A percentile compares a stretch with the other conserved stretches of the same genome.
phyloP scores from a whole-genome alignment of 2,113 vertebrate genomes.

The Neolamprologus toae region DNA sequence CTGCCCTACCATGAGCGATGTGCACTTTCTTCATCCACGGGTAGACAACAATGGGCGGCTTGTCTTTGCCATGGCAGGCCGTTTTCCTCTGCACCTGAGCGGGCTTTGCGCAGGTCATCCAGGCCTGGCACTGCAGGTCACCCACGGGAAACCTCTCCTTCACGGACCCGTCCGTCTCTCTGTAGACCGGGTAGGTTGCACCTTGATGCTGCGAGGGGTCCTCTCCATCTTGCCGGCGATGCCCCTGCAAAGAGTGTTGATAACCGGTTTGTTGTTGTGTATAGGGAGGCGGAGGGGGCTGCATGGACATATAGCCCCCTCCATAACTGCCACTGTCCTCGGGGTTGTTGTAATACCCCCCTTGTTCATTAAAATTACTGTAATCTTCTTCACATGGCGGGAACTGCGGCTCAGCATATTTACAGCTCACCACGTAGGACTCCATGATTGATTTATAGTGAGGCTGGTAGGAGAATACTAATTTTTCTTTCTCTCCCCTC shows the following conservation, averaged over 20 bases:
- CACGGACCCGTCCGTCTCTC: neutral
- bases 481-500: constrained; percentile 71
- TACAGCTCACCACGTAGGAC: constrained; percentile 71
- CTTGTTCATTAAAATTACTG: constrained; percentile 68
- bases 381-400: constrained; percentile 71
- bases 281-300: constrained; percentile 53
- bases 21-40: constrained; percentile 72
- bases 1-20: constrained; percentile 50
- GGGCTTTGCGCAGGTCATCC: constrained; percentile 54
- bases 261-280: constrained; percentile 58
- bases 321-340: constrained; percentile 59
- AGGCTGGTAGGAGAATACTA: constrained; percentile 68
- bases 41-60: constrained; percentile 63
- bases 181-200: constrained; percentile 27
- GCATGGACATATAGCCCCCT: constrained; percentile 41
- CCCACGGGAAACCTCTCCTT: constrained; percentile 32
- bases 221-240: constrained; percentile 49
- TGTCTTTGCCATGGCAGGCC: constrained; percentile 50
- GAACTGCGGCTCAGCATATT: constrained; percentile 72
- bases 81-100: constrained; percentile 62
- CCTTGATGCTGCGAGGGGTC: constrained; percentile 11
- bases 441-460: constrained; percentile 75
- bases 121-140: constrained; percentile 57
- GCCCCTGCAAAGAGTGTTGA: constrained; percentile 49
- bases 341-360: constrained; percentile 62